Base-by-base conservation (phyloP, 2,113 vertebrate species). In the Cavia aperea region DNA sequence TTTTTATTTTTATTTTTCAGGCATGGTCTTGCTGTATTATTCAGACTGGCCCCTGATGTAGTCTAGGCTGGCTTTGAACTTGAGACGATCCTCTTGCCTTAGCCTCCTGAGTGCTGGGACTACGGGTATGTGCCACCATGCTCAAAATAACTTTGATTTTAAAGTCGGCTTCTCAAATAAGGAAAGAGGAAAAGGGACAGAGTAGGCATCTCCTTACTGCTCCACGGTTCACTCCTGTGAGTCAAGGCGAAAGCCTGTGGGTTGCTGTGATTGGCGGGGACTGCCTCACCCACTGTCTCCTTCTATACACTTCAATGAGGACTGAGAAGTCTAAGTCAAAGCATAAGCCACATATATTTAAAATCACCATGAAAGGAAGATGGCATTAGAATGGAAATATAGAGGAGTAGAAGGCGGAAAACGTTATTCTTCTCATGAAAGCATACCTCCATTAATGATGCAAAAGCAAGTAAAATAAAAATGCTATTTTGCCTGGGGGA, bases 301-400 rank as follows among this genome's bases (percentile, higher is more conserved):
- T 90, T 75, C 62, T 90, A n/a, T 19, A 79, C 5, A 81, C 12
- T 79, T 66, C 36, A 26, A 18, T 56, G 13, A 49, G 63, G 36
- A 68, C 68, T 13, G 78, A 65, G 56, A 86, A 77, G 46, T 31
- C 54, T 83, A 95, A 78, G 79, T 36, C 63, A 94, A 93, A 60
- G 33, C 49, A 19, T 54, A 77, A 93, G 81, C 19, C 46, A 51
- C 58, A 21, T 70, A 43, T 54, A 54, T 93, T 36, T 81, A 58
- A 63, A 56, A 58, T 81, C 14, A 43, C 29, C 56, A 26, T 82
- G 56, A 89, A 77, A 85, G 54, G 90, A 82, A 84, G 11, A 66
- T 31, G 11, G 43, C 8, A 70, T 92, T 81, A 86, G 11, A 79
- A 60, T 91, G 72, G n/a, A 90, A 86, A 58, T 33, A 62, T 1